Percentiles rank a stretch among this genome's conserved stretches.
These are phyloP conservation scores for Nebria salina DNA, from an alignment of 2,888 invertebrate genomes.

Conservation along the genomic window DNA sequence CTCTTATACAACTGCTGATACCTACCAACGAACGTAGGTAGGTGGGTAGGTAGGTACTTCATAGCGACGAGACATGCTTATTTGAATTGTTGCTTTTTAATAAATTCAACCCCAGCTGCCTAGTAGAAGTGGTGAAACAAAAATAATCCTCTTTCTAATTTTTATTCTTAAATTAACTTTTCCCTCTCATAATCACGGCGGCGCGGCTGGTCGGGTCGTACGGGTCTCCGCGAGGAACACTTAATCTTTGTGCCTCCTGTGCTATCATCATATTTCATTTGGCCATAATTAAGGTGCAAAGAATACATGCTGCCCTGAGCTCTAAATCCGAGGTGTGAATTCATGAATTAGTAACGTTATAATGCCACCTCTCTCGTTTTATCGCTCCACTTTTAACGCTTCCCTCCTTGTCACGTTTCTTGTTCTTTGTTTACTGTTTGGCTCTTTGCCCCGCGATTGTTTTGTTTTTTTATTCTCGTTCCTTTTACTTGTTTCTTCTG, in stretches of 20 bases:
- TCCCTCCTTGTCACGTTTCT: neutral
- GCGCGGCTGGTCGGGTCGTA: neutral
- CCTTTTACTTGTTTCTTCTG: conserved; percentile 20
- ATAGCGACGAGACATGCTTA: conserved; percentile 10
- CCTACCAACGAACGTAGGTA: conserved; percentile 1
- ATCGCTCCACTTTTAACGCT: neutral
- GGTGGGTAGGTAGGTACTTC: neutral
- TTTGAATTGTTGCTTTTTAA: conserved; percentile 46
- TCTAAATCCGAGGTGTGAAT: conserved; percentile 43
- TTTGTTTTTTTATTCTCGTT: conserved; percentile 6
- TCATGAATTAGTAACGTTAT: conserved; percentile 42
- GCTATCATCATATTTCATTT: conserved; percentile 53
- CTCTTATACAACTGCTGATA: conserved; percentile 35
- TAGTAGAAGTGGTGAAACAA: conserved; percentile 31
- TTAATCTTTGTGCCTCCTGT: conserved; percentile 36
- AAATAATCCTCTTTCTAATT: conserved; percentile 46
- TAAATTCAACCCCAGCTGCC: conserved; percentile 21
- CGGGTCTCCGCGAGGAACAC: conserved; percentile 20
- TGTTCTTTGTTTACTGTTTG: conserved; percentile 5
- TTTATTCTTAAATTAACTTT: conserved; percentile 46
- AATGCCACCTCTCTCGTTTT: conserved; percentile 10
- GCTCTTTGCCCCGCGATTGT: conserved; percentile 6
- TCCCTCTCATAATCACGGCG: conserved; percentile 36
- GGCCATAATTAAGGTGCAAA: conserved; percentile 53
- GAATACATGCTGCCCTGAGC: conserved; percentile 49